Evolutionary conservation across 1,140 invertebrate species (phyloP).

Genomic region (Aleiodes sp.): DNA sequence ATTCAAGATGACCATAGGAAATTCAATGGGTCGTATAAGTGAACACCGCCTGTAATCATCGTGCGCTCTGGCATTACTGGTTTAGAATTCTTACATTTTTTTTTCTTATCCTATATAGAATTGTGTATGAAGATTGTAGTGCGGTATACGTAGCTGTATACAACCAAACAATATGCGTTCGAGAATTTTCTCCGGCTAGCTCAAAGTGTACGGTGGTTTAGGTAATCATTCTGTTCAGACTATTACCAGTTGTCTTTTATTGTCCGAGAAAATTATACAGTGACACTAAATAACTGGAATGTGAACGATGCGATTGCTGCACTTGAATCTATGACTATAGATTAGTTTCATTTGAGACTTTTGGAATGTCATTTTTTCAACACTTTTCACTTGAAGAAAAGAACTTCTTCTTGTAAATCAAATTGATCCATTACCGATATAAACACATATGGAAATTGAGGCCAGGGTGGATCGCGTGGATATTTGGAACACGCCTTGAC

Average conservation of each 20-base stretch:
- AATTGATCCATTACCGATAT: too few species aligned
- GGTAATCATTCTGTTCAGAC: slow-evolving; percentile 33
- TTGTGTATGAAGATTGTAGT: slow-evolving; percentile 36
- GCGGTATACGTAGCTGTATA: slow-evolving; percentile 24
- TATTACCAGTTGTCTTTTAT: slow-evolving; percentile 30
- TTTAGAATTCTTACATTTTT: slow-evolving; percentile 25
- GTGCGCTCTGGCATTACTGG: slow-evolving; percentile 35
- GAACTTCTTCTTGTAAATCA: too few species aligned
- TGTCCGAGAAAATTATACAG: slow-evolving; percentile 16
- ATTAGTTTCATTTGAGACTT: not conserved
- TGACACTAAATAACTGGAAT: slow-evolving; percentile 7
- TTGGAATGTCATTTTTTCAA: not conserved
- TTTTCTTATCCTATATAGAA: slow-evolving; percentile 33
- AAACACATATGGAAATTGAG: too few species aligned
- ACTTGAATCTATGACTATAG: not conserved
- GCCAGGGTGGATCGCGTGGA: too few species aligned
- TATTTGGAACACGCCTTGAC: too few species aligned
- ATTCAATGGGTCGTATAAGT: not conserved
- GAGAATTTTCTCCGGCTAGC: slow-evolving; percentile 39
- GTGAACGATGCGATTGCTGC: not conserved
- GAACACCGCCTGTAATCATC: slow-evolving; percentile 31
- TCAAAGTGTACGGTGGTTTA: slow-evolving; percentile 23
- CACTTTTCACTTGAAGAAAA: too few species aligned
- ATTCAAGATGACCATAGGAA: too few species aligned
- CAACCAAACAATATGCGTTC: slow-evolving; percentile 36